Percentiles rank a stretch among this genome's conserved stretches.
Conservation (phyloP, 2,888 invertebrate species). For the Coenonympha glycerion region DNA sequence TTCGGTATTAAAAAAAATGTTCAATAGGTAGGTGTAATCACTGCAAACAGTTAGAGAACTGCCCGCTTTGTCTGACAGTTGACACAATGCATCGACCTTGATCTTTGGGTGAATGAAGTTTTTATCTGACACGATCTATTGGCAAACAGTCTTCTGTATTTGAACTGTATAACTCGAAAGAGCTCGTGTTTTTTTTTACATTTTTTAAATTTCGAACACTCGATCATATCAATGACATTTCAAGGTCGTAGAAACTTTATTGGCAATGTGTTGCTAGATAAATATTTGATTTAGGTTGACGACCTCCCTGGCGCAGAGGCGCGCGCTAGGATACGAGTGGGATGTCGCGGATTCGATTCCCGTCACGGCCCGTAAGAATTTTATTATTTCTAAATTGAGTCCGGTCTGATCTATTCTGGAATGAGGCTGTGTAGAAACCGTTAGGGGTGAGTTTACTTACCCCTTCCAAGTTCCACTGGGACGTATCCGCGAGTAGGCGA, state of each 20-base stretch:
- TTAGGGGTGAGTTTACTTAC: no score
- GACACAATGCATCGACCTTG: constrained; percentile 12
- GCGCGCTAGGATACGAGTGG: no score
- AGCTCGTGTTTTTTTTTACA: background rate
- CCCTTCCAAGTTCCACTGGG: no score
- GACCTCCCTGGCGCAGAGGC: no score
- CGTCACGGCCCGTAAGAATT: no score
- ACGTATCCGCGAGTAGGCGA: no score
- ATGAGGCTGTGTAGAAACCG: no score
- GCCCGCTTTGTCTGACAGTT: background rate
- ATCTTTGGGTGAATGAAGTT: constrained; percentile 21
- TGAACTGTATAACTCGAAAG: background rate
- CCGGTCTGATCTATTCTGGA: no score
- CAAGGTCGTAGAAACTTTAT: constrained; percentile 11
- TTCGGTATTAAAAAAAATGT: no score
- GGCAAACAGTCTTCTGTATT: constrained; percentile 7
- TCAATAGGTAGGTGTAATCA: background rate
- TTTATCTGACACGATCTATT: constrained; percentile 4
- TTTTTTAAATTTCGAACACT: constrained; percentile 6
- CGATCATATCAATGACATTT: constrained; percentile 9
- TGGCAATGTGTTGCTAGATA: constrained; percentile 1
- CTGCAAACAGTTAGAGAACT: background rate
- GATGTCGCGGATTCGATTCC: no score
- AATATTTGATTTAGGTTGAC: no score
- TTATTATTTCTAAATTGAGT: no score